Evolutionary conservation across 2,888 invertebrate genomes (phyloP).

Genomic region (Pyrochroa serraticornis): DNA sequence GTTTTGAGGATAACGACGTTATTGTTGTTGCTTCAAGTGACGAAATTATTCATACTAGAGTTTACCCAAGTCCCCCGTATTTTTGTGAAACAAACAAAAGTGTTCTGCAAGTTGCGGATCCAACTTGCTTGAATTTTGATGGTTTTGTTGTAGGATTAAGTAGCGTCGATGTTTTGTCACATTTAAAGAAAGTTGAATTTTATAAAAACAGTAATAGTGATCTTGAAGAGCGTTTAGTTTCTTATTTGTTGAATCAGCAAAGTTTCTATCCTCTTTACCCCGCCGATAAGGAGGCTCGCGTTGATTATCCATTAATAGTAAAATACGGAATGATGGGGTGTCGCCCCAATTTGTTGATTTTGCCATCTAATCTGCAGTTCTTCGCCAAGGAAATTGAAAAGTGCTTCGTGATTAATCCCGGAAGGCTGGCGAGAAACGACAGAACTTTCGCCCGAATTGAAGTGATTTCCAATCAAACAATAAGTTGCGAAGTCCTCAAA

Average conservation of each 20-base stretch:
- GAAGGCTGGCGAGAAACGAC: constrained; percentile 77
- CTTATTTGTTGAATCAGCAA: constrained; percentile 77
- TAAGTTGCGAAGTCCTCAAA: too few species aligned
- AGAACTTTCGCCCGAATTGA: constrained; percentile 78
- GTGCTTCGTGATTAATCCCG: constrained; percentile 85
- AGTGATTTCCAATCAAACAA: constrained; percentile 47
- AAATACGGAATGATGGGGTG: constrained; percentile 71
- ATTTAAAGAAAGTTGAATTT: constrained; percentile 65
- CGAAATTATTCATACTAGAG: constrained; percentile 78
- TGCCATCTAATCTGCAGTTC: constrained; percentile 84
- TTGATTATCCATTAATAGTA: constrained; percentile 77
- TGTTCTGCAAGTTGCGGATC: constrained; percentile 78
- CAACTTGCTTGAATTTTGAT: constrained; percentile 75
- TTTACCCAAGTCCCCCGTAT: constrained; percentile 86
- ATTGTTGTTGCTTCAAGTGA: constrained; percentile 72
- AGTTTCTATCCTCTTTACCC: constrained; percentile 85
- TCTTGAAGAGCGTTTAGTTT: constrained; percentile 75
- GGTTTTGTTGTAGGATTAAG: constrained; percentile 80
- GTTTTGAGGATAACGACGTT: constrained; percentile 45
- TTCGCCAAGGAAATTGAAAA: constrained; percentile 76
- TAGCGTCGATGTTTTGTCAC: constrained; percentile 82
- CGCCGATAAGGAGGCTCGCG: constrained; percentile 66
- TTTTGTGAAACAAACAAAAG: constrained; percentile 65
- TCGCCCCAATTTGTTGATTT: constrained; percentile 80
- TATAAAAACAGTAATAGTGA: constrained; percentile 56